A percentile compares a stretch with the other conserved stretches of the same genome.
phyloP scores from a whole-genome alignment of 37 sponge, comb jelly and placozoan species.

The Amphimedon queenslandica region DNA sequence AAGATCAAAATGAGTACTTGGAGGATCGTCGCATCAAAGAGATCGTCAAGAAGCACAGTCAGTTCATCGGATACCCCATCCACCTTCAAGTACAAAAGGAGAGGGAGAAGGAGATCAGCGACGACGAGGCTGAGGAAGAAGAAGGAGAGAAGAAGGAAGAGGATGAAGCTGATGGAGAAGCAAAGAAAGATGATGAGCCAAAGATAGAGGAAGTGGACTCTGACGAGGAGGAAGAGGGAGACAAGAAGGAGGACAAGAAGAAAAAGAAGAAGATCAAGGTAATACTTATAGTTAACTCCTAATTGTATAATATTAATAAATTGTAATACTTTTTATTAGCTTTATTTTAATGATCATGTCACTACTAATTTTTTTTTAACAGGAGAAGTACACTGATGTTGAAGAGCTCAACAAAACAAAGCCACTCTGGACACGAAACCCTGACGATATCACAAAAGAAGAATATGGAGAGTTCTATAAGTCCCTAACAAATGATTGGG shows the following conservation, averaged over 20 bases:
- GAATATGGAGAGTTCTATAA: constrained; percentile 99
- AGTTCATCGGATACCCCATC: constrained; percentile 99
- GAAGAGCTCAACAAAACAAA: constrained; percentile 99
- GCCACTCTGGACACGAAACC: constrained; percentile 98
- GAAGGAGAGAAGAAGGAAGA: constrained; percentile 54
- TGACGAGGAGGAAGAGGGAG: constrained; percentile 66
- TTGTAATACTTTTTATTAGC: background rate
- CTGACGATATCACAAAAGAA: constrained; percentile 94
- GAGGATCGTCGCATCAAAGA: constrained; percentile 95
- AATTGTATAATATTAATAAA: background rate
- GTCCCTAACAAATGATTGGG: constrained; percentile 99
- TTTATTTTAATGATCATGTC: constrained; percentile 15
- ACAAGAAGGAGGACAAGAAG: constrained; percentile 50
- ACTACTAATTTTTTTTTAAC: constrained; percentile 34
- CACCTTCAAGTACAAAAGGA: constrained; percentile 90
- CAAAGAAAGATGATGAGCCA: constrained; percentile 38
- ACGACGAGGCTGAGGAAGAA: constrained; percentile 91
- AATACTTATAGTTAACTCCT: constrained; percentile 18
- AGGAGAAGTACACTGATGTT: constrained; percentile 97
- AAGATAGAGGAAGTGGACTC: constrained; percentile 48
- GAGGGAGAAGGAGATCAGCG: constrained; percentile 90
- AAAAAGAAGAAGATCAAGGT: constrained; percentile 84
- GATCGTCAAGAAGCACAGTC: constrained; percentile 96
- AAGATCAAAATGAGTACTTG: constrained; percentile 93
- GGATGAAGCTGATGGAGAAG: constrained; percentile 38